These are phyloP conservation scores for Microctonus aethiopoides DNA, from an alignment of 2,888 invertebrate species.

Conservation along the genomic window DNA sequence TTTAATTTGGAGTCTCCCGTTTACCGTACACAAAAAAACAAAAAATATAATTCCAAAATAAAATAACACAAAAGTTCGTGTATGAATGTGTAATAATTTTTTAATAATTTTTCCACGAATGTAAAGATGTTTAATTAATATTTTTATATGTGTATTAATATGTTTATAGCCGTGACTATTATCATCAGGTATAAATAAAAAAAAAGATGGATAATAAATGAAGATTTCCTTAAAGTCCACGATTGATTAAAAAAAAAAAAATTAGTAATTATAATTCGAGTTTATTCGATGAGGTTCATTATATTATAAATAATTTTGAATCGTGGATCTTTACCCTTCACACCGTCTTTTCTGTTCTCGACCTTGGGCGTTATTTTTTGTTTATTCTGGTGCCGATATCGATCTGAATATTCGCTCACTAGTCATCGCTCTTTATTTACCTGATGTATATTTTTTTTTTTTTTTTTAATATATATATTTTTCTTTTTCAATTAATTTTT, in stretches of 20 bases:
- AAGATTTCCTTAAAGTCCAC: constrained; percentile 13
- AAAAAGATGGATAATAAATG: neutral
- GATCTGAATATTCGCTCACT: neutral
- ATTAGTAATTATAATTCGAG: constrained; percentile 12
- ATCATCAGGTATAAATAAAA: neutral
- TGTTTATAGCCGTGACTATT: no score
- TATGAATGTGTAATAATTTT: no score
- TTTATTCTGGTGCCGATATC: constrained; percentile 21
- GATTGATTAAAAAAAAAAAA: constrained; percentile 30
- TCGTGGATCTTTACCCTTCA: constrained; percentile 28
- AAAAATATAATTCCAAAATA: no score
- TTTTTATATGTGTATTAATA: no score
- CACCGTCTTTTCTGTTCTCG: constrained; percentile 24
- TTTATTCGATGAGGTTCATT: constrained; percentile 9
- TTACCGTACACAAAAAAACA: constrained; percentile 1
- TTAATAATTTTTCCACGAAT: no score
- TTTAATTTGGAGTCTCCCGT: constrained; percentile 24
- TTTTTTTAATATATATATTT: neutral
- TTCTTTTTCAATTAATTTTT: no score
- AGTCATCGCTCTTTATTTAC: constrained; percentile 9
- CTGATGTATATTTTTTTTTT: neutral
- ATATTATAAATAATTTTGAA: constrained; percentile 13
- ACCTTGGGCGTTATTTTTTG: constrained; percentile 19
- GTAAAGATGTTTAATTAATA: no score
- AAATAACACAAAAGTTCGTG: no score